phyloP scores from a whole-genome alignment of 2,113 vertebrate species.

The Cyanoliseus patagonus region DNA sequence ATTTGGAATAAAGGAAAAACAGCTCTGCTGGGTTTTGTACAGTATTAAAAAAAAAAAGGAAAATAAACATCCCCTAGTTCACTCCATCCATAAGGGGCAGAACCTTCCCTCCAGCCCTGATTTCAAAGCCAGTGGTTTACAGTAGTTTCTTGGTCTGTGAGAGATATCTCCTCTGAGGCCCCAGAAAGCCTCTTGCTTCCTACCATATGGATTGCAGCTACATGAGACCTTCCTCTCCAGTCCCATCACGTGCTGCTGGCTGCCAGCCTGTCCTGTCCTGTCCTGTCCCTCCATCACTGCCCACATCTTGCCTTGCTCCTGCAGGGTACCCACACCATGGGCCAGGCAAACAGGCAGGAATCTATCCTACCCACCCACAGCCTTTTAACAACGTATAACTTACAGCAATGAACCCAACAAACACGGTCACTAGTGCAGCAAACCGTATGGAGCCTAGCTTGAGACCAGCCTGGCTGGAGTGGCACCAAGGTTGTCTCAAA shows the following conservation, averaged over 20 bases:
- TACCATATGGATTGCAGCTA: neutral
- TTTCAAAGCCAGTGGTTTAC: neutral
- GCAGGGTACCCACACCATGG: neutral
- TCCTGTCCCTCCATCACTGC: neutral
- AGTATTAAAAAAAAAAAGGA: neutral
- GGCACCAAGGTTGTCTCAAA: neutral
- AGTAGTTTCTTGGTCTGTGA: neutral
- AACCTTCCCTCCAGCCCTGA: neutral
- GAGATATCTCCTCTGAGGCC: accelerated
- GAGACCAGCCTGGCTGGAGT: neutral
- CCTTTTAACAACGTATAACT: neutral
- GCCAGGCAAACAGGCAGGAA: neutral
- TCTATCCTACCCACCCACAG: neutral
- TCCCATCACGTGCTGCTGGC: neutral
- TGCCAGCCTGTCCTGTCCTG: neutral
- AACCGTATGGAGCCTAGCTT: neutral
- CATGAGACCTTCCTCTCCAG: neutral
- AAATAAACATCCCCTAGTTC: neutral
- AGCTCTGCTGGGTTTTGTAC: neutral
- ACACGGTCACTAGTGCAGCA: neutral
- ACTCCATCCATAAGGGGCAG: neutral
- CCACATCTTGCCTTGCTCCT: neutral
- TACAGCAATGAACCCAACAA: neutral
- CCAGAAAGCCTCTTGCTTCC: neutral
- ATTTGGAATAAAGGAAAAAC: neutral